These are phyloP conservation scores for Emys orbicularis DNA, from an alignment of 2,797 vertebrate species.

Conservation along the genomic window DNA sequence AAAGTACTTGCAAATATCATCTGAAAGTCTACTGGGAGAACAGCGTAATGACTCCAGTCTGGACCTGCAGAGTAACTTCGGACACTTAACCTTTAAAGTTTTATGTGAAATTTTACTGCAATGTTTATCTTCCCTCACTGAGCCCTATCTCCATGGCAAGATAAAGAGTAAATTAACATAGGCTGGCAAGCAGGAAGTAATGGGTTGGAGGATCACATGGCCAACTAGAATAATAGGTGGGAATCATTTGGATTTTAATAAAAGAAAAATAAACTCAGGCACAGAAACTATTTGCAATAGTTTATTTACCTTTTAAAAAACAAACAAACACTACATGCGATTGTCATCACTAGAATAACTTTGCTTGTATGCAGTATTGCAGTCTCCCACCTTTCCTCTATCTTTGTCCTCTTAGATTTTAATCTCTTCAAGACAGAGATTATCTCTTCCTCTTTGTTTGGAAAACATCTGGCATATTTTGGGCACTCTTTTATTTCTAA, in stretches of 20 bases:
- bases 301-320: neutral
- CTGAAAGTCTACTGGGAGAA: neutral
- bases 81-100: neutral
- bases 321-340: neutral
- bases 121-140: neutral
- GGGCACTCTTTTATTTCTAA: accelerated
- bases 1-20: neutral
- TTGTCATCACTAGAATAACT: neutral
- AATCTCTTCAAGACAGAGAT: neutral
- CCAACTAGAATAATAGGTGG: neutral
- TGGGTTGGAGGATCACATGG: neutral
- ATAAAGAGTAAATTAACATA: neutral
- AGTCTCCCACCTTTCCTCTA: neutral
- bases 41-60: neutral
- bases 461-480: neutral
- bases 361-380: neutral
- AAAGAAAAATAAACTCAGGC: neutral
- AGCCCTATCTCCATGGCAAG: neutral
- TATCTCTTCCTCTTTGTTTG: neutral
- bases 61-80: neutral
- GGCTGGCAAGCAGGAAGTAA: neutral
- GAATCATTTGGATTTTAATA: neutral
- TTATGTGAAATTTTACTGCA: neutral
- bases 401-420: neutral
- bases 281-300: neutral